These are phyloP conservation scores for Chloroceryle aenea DNA, from an alignment of 2,113 vertebrate genomes.

Conservation along the genomic window DNA sequence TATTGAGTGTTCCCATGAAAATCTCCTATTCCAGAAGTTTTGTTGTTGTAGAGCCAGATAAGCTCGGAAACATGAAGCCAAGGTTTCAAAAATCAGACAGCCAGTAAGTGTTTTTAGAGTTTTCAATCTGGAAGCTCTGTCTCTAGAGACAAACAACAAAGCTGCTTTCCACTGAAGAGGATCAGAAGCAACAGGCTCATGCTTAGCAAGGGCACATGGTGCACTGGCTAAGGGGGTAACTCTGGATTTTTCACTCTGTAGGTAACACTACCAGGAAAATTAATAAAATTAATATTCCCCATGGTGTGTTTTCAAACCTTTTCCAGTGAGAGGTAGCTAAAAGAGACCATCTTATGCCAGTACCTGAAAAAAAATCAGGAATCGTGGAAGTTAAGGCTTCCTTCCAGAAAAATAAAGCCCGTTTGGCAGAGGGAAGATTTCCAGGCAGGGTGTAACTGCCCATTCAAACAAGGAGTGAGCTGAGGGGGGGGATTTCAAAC, in stretches of 20 bases:
- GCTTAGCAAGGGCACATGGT: neutral
- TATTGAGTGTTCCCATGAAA: neutral
- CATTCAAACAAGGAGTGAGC: neutral
- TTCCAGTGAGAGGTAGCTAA: neutral
- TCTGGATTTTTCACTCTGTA: neutral
- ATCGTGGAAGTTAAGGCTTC: neutral
- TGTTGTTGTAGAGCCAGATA: neutral
- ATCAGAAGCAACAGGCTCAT: fast-evolving
- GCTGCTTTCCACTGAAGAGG: neutral
- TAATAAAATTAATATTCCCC: neutral
- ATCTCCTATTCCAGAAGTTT: neutral
- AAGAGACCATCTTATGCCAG: neutral
- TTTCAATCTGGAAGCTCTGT: neutral
- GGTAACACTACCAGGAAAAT: neutral
- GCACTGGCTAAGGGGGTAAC: neutral
- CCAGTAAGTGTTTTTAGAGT: neutral
- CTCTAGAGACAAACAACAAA: neutral
- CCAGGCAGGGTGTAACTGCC: neutral
- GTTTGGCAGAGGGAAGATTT: neutral
- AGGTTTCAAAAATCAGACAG: neutral
- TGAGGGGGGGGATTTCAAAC: neutral
- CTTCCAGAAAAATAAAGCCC: neutral
- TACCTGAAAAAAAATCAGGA: neutral
- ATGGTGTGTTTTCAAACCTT: neutral
- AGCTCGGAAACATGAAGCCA: neutral